Base-by-base conservation (phyloP, 2,888 invertebrate species). In the Lumbricus terrestris region DNA sequence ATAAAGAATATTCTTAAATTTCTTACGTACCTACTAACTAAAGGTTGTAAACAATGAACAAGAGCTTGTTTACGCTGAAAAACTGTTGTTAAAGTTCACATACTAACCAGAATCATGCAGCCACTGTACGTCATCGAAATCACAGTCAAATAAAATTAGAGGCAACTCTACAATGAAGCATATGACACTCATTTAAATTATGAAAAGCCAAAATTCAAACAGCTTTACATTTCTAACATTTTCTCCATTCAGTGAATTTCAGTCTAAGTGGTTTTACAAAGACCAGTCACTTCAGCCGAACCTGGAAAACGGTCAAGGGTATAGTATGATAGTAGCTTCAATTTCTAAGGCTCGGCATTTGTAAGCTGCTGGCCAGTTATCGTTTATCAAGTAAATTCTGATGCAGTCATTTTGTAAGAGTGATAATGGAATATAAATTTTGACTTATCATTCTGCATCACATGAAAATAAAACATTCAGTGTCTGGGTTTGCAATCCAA, bases 141-240 rank as follows among this genome's bases (percentile, higher is more conserved):
- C 95, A 92, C 97, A 97, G 89, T 96, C 95, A 95, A 97, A 98
- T 29, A 99, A 95, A 95, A 97, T 97, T 47, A 99, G 95, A 0
- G 98, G 98, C 0, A 97, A 93, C 92, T 98, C 98, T 89, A 93
- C 38, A 91, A 90, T 88, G n/a, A 15, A 90, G 33, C n/a, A 69
- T 16, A 16, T 23, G 20, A 54, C 4, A 18, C 20, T 37, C n/a
- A 47, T 0, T 69, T 11, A 29, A 29, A 69, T 40, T 35, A 82
- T 5, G 23, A 82, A 37, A 33, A 40, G 42, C 33, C 35, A 35
- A 35, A n/a, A 69, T 69, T 69, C n/a, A 69, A 8, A 29, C 16
- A 11, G 47, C 47, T 47, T 69, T 8, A 11, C 29, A n/a, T 29
- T 69, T 69, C 69, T 69, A 69, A 69, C 69, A 69, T n/a, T 5